phyloP scores from a whole-genome alignment of 2,888 invertebrate species.

The Omphaloscelis lunosa region DNA sequence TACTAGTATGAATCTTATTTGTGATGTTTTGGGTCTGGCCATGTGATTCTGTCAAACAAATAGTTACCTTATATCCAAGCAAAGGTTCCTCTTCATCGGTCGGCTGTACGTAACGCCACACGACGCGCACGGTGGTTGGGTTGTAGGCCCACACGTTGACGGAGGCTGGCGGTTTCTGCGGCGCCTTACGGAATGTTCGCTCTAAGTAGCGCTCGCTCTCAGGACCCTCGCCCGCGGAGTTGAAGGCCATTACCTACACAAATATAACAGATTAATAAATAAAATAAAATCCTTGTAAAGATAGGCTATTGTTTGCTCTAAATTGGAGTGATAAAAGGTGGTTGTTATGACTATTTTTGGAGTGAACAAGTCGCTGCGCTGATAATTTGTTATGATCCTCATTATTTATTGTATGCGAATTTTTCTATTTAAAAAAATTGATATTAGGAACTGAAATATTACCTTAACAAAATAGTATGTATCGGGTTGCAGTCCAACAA shows the following conservation, averaged over 20 bases:
- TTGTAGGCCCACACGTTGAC: conserved; percentile 96
- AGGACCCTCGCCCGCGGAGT: conserved; percentile 98
- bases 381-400: background rate
- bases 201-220: conserved; percentile 97
- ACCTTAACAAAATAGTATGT: conserved; percentile 97
- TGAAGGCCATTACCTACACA: conserved; percentile 96
- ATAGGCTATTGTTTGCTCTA: background rate
- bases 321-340: background rate
- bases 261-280: conserved; percentile 6
- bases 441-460: conserved; percentile 35
- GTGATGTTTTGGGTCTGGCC: background rate
- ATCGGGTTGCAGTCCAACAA: conserved; percentile 98
- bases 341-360: background rate
- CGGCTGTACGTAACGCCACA: conserved; percentile 98
- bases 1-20: too few relatives aligned
- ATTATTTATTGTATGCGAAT: background rate
- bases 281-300: background rate
- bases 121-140: conserved; percentile 96
- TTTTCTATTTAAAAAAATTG: background rate
- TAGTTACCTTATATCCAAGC: conserved; percentile 96
- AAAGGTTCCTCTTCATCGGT: conserved; percentile 97
- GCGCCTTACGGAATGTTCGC: conserved; percentile 97
- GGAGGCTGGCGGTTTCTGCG: conserved; percentile 98
- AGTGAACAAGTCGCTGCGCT: background rate
- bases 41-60: background rate